A percentile compares a stretch with the other conserved stretches of the same genome.
Conservation (phyloP, 2,113 vertebrate genomes). For the cattle (Bos taurus) region DNA sequence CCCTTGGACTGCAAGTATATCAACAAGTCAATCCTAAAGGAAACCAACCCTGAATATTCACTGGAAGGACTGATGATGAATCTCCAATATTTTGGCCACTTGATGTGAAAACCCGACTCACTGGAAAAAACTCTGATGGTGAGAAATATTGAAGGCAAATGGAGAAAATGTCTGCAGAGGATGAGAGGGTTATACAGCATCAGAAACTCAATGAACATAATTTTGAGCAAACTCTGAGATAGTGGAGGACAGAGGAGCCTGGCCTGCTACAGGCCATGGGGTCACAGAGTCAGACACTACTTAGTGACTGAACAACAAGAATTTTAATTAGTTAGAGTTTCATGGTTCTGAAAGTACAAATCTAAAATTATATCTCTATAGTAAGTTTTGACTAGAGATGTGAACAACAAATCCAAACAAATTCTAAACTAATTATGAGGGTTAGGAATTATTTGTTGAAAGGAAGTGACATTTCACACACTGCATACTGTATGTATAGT, state of each 20-base stretch:
- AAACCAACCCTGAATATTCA: not conserved
- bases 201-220: not conserved
- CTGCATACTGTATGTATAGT: not conserved
- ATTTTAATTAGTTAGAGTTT: constrained; percentile 42
- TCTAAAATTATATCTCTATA: constrained; percentile 33
- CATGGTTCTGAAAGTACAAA: constrained; percentile 51
- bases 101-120: not conserved
- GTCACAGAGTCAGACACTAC: not conserved
- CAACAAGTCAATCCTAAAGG: not conserved
- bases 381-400: not conserved
- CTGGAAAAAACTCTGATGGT: not conserved
- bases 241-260: not conserved
- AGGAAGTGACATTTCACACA: not conserved
- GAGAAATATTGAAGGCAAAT: not conserved
- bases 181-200: not conserved
- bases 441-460: not conserved
- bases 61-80: not conserved
- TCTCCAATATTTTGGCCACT: not conserved
- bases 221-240: not conserved
- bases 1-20: not conserved
- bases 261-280: not conserved
- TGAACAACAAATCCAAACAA: not conserved
- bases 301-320: not conserved
- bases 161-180: not conserved
- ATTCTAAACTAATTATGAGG: not conserved